Conservation (phyloP, 30 jellyfish, hydroid and myxozoan species). For the Pseudorhiza aurosa region DNA sequence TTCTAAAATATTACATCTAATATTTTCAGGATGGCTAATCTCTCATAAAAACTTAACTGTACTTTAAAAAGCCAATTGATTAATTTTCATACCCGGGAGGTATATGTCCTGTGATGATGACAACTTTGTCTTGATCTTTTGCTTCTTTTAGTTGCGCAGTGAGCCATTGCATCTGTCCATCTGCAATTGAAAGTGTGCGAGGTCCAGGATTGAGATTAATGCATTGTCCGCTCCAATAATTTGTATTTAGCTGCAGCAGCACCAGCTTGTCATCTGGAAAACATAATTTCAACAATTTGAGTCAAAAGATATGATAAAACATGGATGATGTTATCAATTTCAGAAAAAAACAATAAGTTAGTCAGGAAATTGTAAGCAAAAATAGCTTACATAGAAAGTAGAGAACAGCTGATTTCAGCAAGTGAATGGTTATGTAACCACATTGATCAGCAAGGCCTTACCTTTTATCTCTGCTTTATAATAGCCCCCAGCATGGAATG, state of each 20-base stretch:
- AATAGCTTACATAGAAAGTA: too few species aligned
- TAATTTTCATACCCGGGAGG: constrained; percentile 82
- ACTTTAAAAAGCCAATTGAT: too few species aligned
- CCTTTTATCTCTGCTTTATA: constrained; percentile 47
- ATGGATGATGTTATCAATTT: too few species aligned
- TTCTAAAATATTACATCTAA: too few species aligned
- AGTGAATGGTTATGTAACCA: too few species aligned
- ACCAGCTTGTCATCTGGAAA: constrained; percentile 34
- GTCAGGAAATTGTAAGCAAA: too few species aligned
- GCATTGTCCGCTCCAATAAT: constrained; percentile 62
- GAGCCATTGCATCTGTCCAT: constrained; percentile 80
- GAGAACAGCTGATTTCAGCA: too few species aligned
- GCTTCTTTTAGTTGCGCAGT: constrained; percentile 53
- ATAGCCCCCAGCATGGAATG: constrained; percentile 73
- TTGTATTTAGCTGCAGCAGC: constrained; percentile 71
- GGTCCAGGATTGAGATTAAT: constrained; percentile 9
- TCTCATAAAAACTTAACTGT: too few species aligned
- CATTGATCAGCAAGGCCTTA: too few species aligned
- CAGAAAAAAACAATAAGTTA: too few species aligned
- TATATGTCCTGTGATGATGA: constrained; percentile 78
- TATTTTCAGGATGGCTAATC: too few species aligned
- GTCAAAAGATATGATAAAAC: too few species aligned
- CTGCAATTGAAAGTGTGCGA: constrained; percentile 47
- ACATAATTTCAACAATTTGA: neutral
- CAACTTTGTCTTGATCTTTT: constrained; percentile 33